These are phyloP conservation scores for Ips typographus DNA, from an alignment of 1,140 invertebrate genomes.

Conservation along the genomic window DNA sequence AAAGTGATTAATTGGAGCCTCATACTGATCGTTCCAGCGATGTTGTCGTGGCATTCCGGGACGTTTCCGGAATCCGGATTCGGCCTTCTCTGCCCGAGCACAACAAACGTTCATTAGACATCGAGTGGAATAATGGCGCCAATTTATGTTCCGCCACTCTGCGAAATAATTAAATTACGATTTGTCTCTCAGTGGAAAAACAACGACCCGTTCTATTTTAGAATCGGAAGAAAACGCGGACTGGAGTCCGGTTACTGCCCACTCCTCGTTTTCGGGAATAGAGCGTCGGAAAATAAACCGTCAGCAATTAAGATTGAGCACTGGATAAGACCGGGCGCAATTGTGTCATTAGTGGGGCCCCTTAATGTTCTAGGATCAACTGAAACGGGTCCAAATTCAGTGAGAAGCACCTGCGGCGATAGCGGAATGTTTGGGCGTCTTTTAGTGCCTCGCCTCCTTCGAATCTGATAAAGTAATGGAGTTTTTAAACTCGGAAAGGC, in stretches of 20 bases:
- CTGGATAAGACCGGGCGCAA: slow-evolving; percentile 10
- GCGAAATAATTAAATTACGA: not conserved
- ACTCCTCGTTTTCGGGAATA: no score
- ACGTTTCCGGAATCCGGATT: slow-evolving; percentile 8
- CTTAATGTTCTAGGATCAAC: slow-evolving; percentile 8
- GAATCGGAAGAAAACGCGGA: no score
- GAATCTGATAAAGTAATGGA: slow-evolving; percentile 2
- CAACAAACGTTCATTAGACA: slow-evolving; percentile 4
- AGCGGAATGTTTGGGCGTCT: not conserved
- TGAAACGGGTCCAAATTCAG: slow-evolving; percentile 2
- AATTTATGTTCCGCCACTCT: not conserved
- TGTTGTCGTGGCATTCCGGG: not conserved
- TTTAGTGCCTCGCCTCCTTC: not conserved
- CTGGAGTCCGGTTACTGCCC: no score
- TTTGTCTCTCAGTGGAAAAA: not conserved
- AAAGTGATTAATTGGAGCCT: slow-evolving; percentile 8
- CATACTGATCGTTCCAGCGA: not conserved
- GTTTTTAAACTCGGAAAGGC: not conserved
- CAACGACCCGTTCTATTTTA: no score
- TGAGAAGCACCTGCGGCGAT: slow-evolving; percentile 13
- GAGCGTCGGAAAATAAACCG: slow-evolving; percentile 1
- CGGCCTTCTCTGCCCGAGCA: not conserved
- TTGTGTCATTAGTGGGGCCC: slow-evolving; percentile 8
- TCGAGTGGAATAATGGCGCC: not conserved
- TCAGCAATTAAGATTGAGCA: slow-evolving; percentile 16